Evolutionary conservation across 2,888 invertebrate genomes (phyloP).

Genomic region (Lordiphosa andalusiaca): DNA sequence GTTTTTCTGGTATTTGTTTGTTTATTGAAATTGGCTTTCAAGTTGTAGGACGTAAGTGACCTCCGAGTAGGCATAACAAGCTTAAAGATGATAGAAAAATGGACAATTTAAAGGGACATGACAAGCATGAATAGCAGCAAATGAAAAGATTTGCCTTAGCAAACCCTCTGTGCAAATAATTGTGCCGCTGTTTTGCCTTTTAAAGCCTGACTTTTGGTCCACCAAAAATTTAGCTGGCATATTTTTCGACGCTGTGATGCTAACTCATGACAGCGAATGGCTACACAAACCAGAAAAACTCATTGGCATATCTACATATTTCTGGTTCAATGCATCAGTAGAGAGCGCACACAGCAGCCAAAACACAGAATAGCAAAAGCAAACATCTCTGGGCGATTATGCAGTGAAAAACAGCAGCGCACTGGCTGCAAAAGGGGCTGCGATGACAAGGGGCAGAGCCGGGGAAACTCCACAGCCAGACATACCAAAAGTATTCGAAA

Average conservation of each 20-base stretch:
- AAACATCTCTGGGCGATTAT: slow-evolving; percentile 42
- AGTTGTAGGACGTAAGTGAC: slow-evolving; percentile 5
- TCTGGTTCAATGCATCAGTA: slow-evolving; percentile 68
- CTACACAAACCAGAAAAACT: slow-evolving; percentile 33
- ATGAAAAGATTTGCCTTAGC: too few relatives aligned
- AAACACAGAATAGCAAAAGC: slow-evolving; percentile 25
- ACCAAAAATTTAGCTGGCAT: slow-evolving; percentile 6
- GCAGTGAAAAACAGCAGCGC: slow-evolving; percentile 32
- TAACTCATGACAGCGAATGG: slow-evolving; percentile 13
- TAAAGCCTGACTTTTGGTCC: background rate
- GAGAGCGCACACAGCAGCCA: slow-evolving; percentile 7
- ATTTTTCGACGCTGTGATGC: slow-evolving; percentile 20
- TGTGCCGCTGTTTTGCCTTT: background rate
- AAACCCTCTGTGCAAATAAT: too few relatives aligned
- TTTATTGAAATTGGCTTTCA: slow-evolving; percentile 41
- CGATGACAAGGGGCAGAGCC: slow-evolving; percentile 17
- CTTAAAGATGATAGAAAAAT: background rate
- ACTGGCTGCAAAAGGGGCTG: slow-evolving; percentile 28
- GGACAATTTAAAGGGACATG: too few relatives aligned
- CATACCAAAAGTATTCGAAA: slow-evolving; percentile 49
- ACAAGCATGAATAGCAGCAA: too few relatives aligned
- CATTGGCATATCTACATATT: slow-evolving; percentile 67
- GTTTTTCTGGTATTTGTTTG: slow-evolving; percentile 40
- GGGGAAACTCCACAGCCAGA: slow-evolving; percentile 31
- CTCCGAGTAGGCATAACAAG: slow-evolving; percentile 7